phyloP scores from a whole-genome alignment of 2,888 invertebrate species.

The Scaptomyza polygonia region DNA sequence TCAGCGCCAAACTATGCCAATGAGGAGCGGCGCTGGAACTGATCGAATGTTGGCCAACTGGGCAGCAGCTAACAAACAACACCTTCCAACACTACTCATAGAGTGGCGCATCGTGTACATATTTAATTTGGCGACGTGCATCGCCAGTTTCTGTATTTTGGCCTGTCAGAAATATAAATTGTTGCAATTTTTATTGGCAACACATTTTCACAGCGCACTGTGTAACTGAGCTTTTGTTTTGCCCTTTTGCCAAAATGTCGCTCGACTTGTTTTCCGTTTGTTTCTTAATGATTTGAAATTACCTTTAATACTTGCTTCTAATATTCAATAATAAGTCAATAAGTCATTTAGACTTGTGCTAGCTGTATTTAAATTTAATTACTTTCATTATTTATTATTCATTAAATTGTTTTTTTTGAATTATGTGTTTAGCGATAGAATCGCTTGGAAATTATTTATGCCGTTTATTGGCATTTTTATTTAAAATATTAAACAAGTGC shows the following conservation, averaged over 20 bases:
- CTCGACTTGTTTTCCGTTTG: not conserved
- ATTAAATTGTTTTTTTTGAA: slow-evolving; percentile 24
- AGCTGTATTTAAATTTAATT: slow-evolving; percentile 13
- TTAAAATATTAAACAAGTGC: slow-evolving; percentile 53
- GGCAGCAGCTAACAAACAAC: slow-evolving; percentile 17
- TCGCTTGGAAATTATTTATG: slow-evolving; percentile 32
- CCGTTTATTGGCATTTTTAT: slow-evolving; percentile 59
- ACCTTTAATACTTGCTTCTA: not conserved
- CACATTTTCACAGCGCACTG: slow-evolving; percentile 17
- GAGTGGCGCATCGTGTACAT: slow-evolving; percentile 37
- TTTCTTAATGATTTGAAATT: not conserved
- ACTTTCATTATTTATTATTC: slow-evolving; percentile 13
- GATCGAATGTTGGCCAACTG: slow-evolving; percentile 19
- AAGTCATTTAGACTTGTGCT: not conserved
- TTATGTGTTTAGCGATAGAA: slow-evolving; percentile 18
- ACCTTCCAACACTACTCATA: slow-evolving; percentile 25
- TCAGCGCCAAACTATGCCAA: slow-evolving; percentile 60
- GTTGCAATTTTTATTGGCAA: slow-evolving; percentile 66
- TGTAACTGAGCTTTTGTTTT: slow-evolving; percentile 12
- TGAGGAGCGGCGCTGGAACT: slow-evolving; percentile 58
- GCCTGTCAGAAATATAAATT: slow-evolving; percentile 77
- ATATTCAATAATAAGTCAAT: not conserved
- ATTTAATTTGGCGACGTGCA: slow-evolving; percentile 49
- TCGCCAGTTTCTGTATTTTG: slow-evolving; percentile 53
- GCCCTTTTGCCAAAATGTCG: slow-evolving; percentile 46